phyloP scores from a whole-genome alignment of 2,797 vertebrate genomes.

The Anguilla anguilla region DNA sequence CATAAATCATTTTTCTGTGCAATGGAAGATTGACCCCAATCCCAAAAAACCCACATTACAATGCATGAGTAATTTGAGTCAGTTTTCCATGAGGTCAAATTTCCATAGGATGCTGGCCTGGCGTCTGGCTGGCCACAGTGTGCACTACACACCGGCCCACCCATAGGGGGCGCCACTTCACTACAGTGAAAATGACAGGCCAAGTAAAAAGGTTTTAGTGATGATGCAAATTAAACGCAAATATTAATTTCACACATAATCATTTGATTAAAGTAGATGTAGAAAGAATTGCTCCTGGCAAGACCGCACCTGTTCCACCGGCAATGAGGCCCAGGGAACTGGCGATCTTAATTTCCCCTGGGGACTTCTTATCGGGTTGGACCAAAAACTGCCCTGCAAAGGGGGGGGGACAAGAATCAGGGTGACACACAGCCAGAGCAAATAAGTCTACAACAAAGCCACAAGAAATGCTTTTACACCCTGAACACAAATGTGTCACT shows the following conservation, averaged over 20 bases:
- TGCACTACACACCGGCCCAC: not conserved
- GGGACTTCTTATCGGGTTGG: conserved; percentile 60
- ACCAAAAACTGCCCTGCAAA: conserved; percentile 58
- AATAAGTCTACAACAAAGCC: not conserved
- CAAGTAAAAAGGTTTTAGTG: not conserved
- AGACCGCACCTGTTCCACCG: conserved; percentile 61
- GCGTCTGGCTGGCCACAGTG: not conserved
- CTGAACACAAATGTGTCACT: not conserved
- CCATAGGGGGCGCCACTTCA: not conserved
- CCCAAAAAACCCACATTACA: no score
- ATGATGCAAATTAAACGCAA: not conserved
- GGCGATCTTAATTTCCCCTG: conserved; percentile 48
- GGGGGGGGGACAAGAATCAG: not conserved
- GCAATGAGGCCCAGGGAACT: conserved; percentile 60
- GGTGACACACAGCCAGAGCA: not conserved
- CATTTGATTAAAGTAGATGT: not conserved
- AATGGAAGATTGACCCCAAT: not conserved
- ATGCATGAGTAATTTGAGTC: not conserved
- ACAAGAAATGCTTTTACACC: not conserved
- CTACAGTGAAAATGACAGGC: not conserved
- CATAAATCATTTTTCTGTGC: not conserved
- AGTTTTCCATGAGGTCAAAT: not conserved
- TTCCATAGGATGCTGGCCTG: not conserved
- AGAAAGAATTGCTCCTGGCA: not conserved
- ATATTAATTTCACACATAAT: not conserved